phyloP scores from a whole-genome alignment of 2,797 vertebrate genomes.

The Spinibarbus caldwelli region DNA sequence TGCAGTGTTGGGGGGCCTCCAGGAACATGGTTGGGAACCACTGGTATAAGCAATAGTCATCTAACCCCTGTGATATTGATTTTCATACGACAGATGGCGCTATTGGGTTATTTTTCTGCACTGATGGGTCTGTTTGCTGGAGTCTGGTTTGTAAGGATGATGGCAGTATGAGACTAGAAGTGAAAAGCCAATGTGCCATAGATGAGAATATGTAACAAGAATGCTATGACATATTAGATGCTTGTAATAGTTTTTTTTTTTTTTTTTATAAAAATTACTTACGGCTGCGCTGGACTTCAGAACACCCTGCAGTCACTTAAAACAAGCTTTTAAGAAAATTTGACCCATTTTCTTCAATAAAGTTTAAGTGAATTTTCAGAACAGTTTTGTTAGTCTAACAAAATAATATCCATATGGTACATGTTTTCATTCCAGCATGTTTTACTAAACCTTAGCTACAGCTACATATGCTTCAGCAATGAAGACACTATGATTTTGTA shows the following conservation, averaged over 20 bases:
- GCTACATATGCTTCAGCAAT: neutral
- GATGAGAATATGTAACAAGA: neutral
- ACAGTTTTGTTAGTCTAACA: neutral
- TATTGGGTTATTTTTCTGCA: constrained; percentile 44
- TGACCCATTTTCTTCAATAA: neutral
- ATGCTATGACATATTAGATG: neutral
- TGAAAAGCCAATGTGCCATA: neutral
- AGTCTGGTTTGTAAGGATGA: neutral
- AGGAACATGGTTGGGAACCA: too few species aligned
- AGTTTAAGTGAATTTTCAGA: constrained; percentile 21
- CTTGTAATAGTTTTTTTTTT: too few species aligned
- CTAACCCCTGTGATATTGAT: constrained; percentile 20
- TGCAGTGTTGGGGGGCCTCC: too few species aligned
- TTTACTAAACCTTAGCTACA: neutral
- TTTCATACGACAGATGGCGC: constrained; percentile 57
- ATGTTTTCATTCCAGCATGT: constrained; percentile 7
- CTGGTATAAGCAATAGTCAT: neutral
- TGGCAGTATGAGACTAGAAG: constrained; percentile 33
- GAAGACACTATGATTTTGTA: neutral
- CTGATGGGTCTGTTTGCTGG: neutral
- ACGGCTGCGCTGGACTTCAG: neutral
- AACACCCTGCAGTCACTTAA: neutral
- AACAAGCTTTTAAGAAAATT: constrained; percentile 8
- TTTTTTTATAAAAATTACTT: neutral
- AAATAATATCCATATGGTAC: neutral